phyloP scores from a whole-genome alignment of 2,113 vertebrate genomes.

The Rostratula benghalensis region DNA sequence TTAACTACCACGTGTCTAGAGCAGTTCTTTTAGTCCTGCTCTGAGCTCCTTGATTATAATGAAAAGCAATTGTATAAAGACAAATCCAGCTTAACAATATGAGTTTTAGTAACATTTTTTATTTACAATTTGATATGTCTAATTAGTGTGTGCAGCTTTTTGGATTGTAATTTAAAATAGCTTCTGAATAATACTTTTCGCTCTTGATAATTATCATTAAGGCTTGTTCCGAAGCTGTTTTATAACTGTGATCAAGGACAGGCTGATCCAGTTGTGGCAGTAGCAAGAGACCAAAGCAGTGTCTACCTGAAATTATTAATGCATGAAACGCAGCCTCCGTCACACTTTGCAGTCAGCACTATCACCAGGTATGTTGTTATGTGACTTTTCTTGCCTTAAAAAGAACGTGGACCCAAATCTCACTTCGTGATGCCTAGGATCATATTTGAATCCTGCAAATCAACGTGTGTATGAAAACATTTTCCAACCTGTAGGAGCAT shows the following conservation, averaged over 20 bases:
- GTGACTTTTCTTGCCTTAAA: background rate
- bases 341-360: conserved; percentile 92
- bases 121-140: background rate
- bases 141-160: background rate
- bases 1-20: background rate
- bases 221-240: conserved; percentile 91
- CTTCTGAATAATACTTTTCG: background rate
- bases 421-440: background rate
- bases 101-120: background rate
- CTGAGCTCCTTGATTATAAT: background rate
- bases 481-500: background rate
- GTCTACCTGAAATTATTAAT: conserved; percentile 93
- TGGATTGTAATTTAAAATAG: background rate
- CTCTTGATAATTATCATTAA: conserved; percentile 27
- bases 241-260: conserved; percentile 94
- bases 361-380: conserved; percentile 84
- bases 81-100: background rate
- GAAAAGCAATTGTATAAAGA: background rate
- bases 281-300: conserved; percentile 92
- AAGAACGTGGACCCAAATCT: background rate
- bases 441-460: background rate
- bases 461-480: background rate
- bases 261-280: conserved; percentile 91
- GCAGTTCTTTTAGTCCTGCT: background rate
- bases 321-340: conserved; percentile 92